Evolutionary conservation across 1,140 invertebrate species (phyloP), one percentile per base, ranked within the genome.

Genomic region (Cylas formicarius): DNA sequence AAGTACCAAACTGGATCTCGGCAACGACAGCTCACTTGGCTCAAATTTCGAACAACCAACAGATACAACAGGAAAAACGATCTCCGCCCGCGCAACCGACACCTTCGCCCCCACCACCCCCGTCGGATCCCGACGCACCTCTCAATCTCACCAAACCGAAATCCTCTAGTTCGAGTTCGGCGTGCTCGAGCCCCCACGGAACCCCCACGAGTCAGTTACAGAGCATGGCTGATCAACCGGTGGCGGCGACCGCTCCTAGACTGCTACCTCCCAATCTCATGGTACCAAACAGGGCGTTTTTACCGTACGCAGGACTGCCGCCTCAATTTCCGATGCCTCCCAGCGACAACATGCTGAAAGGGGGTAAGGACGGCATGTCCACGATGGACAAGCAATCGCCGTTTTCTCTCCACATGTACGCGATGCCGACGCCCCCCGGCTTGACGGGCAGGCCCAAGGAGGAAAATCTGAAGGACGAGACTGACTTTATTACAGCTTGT

Each of bases 111-210:
- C 67, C 66, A 19, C 62, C 70, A 6, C 70, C 68, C 27, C 72
- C 71, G 24, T 68, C 69, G 5, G 69, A 72, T 29, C 68, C 82
- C 4, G 89, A 93, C 56, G 80, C 84, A 0, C 90, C 90, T 0
- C 69, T 94, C 1, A 93, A 93, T 67, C 77, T 94, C 4, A 85
- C 80, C 49, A 93, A 93, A 68, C 89, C 89, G 18, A 86, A 90
- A 59, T 74, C 72, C 10, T 63, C 63, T 4, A 62, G 60, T 39
- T 66, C 47, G 32, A 66, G 39, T n/a, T 67, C 50, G 41, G 62
- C 55, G 18, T 62, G 44, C 43, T 67, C 38, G 18, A 68, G 46
- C 58, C 46, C 58, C 13, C 54, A 55, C 14, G 54, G 37, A 20
- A 51, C 50, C n/a, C 51, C 52, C n/a, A 50, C 53, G 16, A 33